These are phyloP conservation scores for Empidonax traillii DNA, from an alignment of 2,113 vertebrate species.

Conservation along the genomic window DNA sequence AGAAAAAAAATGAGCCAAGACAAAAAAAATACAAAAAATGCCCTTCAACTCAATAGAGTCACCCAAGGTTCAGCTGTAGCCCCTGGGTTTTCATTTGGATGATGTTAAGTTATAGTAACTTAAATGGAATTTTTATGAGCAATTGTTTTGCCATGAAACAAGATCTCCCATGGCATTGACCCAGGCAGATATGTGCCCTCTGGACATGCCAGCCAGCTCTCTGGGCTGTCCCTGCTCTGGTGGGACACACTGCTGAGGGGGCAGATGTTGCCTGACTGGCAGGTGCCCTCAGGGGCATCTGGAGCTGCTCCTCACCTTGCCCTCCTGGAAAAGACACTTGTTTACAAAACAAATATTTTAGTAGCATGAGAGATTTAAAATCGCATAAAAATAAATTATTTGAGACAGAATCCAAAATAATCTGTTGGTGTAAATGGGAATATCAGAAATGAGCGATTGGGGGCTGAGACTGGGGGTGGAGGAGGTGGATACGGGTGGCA, in stretches of 20 bases:
- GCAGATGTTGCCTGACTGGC: neutral
- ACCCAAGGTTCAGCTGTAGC: slow-evolving; percentile 25
- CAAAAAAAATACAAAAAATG: neutral
- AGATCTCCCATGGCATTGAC: neutral
- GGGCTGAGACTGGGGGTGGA: neutral
- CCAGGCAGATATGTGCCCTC: neutral
- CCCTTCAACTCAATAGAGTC: slow-evolving; percentile 24
- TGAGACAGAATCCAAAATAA: neutral
- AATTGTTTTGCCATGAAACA: slow-evolving; percentile 30
- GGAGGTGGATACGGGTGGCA: fast-evolving
- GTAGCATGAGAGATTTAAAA: neutral
- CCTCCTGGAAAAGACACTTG: neutral
- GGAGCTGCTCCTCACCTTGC: neutral
- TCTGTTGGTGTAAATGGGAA: neutral
- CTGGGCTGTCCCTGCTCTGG: neutral
- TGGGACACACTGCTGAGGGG: neutral
- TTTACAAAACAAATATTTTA: neutral
- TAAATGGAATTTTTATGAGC: slow-evolving; percentile 56
- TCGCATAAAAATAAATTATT: neutral
- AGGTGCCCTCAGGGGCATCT: neutral
- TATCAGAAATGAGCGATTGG: fast-evolving
- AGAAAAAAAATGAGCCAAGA: neutral
- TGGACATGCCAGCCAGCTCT: neutral
- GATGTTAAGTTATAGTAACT: slow-evolving; percentile 42
- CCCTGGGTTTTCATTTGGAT: slow-evolving; percentile 49